Conservation (phyloP, 1,140 invertebrate genomes). For the Nebria ingens region DNA sequence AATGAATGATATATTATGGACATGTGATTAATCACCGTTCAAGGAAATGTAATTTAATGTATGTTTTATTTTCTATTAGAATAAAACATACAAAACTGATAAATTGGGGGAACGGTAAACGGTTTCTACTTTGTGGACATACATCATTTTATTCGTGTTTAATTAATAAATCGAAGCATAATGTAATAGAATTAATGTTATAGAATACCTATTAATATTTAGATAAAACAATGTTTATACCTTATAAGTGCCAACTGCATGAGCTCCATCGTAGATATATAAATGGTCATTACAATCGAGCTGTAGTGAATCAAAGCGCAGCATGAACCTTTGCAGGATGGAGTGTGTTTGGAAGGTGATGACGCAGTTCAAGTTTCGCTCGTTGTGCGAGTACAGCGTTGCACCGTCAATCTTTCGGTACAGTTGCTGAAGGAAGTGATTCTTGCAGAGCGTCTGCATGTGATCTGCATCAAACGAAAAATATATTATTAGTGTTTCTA, state of each 20-base stretch:
- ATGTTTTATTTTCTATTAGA: too few relatives aligned
- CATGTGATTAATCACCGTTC: too few relatives aligned
- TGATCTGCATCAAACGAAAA: conserved; percentile 66
- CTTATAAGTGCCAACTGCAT: conserved; percentile 76
- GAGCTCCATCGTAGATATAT: conserved; percentile 84
- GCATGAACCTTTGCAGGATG: conserved; percentile 85
- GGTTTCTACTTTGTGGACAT: too few relatives aligned
- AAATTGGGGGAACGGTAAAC: too few relatives aligned
- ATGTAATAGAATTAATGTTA: too few relatives aligned
- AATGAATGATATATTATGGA: too few relatives aligned
- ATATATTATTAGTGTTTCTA: too few relatives aligned
- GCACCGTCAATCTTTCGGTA: conserved; percentile 86
- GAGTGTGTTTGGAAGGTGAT: conserved; percentile 90
- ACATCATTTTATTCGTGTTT: too few relatives aligned
- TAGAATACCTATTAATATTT: too few relatives aligned
- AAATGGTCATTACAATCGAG: conserved; percentile 91
- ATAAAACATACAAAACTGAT: too few relatives aligned
- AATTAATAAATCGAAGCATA: too few relatives aligned
- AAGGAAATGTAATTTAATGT: too few relatives aligned
- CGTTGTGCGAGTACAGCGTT: conserved; percentile 76
- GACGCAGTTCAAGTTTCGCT: conserved; percentile 78
- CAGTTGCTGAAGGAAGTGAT: conserved; percentile 72
- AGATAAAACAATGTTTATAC: conserved; percentile 39
- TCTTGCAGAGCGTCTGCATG: conserved; percentile 75
- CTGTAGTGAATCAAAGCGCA: conserved; percentile 68